These are phyloP conservation scores for Cantharis flavilabris DNA, from an alignment of 2,888 invertebrate genomes.

Conservation along the genomic window DNA sequence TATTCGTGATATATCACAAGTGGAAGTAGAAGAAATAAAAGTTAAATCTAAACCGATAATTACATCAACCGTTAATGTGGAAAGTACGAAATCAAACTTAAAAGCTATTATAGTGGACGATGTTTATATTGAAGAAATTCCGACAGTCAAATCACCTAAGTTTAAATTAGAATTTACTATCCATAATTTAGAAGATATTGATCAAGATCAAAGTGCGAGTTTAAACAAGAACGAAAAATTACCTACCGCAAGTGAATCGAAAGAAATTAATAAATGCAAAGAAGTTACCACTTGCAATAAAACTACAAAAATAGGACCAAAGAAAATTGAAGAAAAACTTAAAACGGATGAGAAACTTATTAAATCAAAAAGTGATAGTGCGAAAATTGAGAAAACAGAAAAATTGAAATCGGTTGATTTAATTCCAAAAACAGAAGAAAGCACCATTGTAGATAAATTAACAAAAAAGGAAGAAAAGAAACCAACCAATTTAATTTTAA, in stretches of 20 bases:
- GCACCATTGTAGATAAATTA: neutral
- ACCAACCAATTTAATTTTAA: neutral
- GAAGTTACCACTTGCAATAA: neutral
- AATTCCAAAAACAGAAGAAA: neutral
- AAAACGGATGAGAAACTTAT: neutral
- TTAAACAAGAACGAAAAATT: neutral
- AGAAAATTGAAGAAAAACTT: conserved; percentile 15
- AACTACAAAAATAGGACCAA: neutral
- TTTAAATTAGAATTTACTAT: neutral
- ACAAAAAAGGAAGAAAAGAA: neutral
- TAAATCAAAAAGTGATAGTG: conserved; percentile 5
- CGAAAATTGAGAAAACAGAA: neutral
- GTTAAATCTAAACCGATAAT: conserved; percentile 59
- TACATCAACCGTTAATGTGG: conserved; percentile 61
- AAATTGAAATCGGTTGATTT: neutral
- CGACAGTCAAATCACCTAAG: conserved; percentile 37
- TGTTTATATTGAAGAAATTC: conserved; percentile 64
- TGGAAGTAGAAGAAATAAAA: conserved; percentile 59
- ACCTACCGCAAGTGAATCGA: neutral
- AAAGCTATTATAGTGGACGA: conserved; percentile 62
- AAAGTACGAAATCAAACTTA: conserved; percentile 54
- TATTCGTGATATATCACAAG: conserved; percentile 51
- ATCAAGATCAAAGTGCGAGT: neutral
- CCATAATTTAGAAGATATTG: neutral
- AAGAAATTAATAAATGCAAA: neutral